Base-by-base conservation (phyloP, 2,797 vertebrate genomes). In the Enteromius mattozi region DNA sequence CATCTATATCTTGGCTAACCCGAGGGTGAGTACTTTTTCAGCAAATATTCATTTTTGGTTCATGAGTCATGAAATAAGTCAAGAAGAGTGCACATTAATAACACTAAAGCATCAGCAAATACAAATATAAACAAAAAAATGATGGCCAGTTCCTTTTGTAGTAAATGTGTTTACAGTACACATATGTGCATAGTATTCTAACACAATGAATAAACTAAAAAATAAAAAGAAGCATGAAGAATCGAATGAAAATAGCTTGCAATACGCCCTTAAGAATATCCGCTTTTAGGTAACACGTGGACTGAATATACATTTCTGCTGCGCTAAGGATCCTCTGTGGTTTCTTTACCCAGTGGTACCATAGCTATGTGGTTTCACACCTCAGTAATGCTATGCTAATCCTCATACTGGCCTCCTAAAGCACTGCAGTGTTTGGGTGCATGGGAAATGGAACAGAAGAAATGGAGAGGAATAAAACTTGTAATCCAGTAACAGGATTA, bases 401-500 rank as follows among this genome's bases (percentile, higher is more conserved):
- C 89, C 86, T 47, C 78, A 54, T 51, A 81, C 72, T 87, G 84
- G 77, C 80, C 74, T 86, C 40, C 77, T 66, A 76, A 83, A 84
- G 51, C 85, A 86, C 75, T 77, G 51, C 74, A 80, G 76, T 82
- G 80, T 86, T 85, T 63, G 70, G 78, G 80, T 81, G 70, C 68
- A 80, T 88, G 81, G 85, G 76, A 88, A 89, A 86, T 87, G 61
- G 82, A 78, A 80, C 76, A 88, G 86, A 82, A 86, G 86, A 84
- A 83, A 90, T 82, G 80, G 61, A 85, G 80, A 85, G 75, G 83
- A 88, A 86, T 90, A 85, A 88, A 88, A 88, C 82, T 81, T 88
- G 88, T 89, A 89, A 90, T 90, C 89, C 88, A 86, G 84, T 90
- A 88, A 89, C 88, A 81, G 85, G 89, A 90, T 90, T 90, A 90